Evolutionary conservation across 2,888 invertebrate genomes (phyloP).

Genomic region (Stegana nigrithorax): DNA sequence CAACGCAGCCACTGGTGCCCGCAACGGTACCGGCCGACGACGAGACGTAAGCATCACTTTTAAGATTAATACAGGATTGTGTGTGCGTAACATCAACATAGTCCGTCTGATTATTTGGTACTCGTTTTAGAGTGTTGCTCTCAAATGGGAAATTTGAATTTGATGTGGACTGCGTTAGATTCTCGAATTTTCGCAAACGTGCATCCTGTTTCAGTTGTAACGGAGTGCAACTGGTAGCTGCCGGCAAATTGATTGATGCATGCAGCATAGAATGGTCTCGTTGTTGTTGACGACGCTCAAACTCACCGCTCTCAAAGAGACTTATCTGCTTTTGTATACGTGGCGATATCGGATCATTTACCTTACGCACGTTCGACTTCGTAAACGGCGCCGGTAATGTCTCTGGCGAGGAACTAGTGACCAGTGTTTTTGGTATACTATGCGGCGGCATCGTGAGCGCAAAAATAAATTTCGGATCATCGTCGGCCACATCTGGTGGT

Average conservation of each 20-base stretch:
- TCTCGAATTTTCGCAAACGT: conserved; percentile 62
- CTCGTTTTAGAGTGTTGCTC: conserved; percentile 60
- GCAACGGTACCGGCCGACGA: conserved; percentile 13
- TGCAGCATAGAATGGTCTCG: conserved; percentile 36
- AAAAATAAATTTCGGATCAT: conserved; percentile 40
- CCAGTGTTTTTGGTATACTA: conserved; percentile 29
- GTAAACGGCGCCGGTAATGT: conserved; percentile 14
- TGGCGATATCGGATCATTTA: conserved; percentile 61
- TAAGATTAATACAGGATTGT: conserved; percentile 63
- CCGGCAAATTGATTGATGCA: conserved; percentile 59
- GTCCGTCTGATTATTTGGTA: conserved; percentile 47
- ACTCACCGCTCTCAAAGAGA: conserved; percentile 56
- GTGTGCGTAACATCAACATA: conserved; percentile 54
- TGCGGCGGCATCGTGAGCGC: conserved; percentile 38
- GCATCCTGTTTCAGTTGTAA: conserved; percentile 57
- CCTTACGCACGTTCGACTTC: conserved; percentile 48
- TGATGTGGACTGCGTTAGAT: conserved; percentile 63
- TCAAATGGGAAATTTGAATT: conserved; percentile 65
- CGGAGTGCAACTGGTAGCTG: conserved; percentile 38
- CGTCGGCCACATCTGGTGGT: conserved; percentile 53
- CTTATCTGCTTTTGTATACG: conserved; percentile 66
- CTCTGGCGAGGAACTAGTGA: conserved; percentile 50
- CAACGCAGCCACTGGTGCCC: conserved; percentile 23
- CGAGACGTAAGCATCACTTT: conserved; percentile 34
- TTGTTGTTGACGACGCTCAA: conserved; percentile 43